Percentiles rank a stretch among this genome's conserved stretches.
phyloP scores from a whole-genome alignment of 2,113 vertebrate species.

The Microcebus griseorufus region DNA sequence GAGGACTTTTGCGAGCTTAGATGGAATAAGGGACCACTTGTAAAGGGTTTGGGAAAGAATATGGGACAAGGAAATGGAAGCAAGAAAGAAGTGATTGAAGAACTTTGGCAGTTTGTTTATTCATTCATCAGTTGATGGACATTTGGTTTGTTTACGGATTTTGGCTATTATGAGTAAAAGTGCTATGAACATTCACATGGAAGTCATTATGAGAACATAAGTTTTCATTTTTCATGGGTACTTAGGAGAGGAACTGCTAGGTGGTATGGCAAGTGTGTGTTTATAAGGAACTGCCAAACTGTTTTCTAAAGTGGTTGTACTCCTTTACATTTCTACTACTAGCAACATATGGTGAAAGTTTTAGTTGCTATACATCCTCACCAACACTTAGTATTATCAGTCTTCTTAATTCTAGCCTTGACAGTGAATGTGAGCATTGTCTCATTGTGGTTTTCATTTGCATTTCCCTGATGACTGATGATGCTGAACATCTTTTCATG shows the following conservation, averaged over 20 bases:
- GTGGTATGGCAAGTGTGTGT: neutral
- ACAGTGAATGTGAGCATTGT: neutral
- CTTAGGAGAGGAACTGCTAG: neutral
- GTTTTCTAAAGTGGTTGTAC: neutral
- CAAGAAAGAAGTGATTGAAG: conserved; percentile 33
- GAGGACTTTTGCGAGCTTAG: neutral
- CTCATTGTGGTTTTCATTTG: neutral
- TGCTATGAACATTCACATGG: neutral
- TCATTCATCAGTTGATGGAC: neutral
- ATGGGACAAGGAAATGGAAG: neutral
- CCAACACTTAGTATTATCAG: neutral
- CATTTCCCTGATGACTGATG: neutral
- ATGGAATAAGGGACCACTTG: neutral
- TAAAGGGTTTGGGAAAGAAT: conserved; percentile 26
- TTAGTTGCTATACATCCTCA: neutral
- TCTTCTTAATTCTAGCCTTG: neutral
- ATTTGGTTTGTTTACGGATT: conserved; percentile 2
- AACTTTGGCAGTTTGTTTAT: neutral
- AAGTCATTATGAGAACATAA: neutral
- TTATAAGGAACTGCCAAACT: neutral
- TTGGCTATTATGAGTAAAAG: conserved; percentile 21
- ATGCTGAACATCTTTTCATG: neutral
- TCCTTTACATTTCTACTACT: neutral
- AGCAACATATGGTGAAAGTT: neutral
- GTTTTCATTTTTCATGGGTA: neutral